Evolutionary conservation across 2,113 vertebrate species (phyloP), one percentile per base, ranked within the genome.

Genomic region (Gobius niger): DNA sequence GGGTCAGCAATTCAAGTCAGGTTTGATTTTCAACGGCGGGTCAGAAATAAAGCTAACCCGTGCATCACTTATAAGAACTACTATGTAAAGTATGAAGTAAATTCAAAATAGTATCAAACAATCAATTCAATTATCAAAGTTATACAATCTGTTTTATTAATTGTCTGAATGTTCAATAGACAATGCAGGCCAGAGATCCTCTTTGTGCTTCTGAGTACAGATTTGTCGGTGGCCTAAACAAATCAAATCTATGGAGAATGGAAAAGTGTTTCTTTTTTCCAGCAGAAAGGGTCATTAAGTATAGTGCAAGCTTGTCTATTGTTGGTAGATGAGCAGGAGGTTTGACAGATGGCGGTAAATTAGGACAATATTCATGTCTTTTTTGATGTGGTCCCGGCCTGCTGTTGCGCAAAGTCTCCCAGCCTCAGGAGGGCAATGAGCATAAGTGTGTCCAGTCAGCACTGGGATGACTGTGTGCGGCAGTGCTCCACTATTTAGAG

Each of bases 401-500:
- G 75, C 84, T 75, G 83, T 72, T 75, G 82, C 72, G 76, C 80
- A 86, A 75, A 76, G 81, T 80, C 77, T 84, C 24, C 7, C 76
- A 66, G 54, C 72, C 79, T 81, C 74, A 83, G 69, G 62, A 84
- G 86, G 85, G 79, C 80, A 76, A 73, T 70, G 46, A 68, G 82
- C 75, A 62, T 65, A 83, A 82, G 85, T 85, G 85, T 72, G 65
- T 77, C 81, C 65, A 83, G 78, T 84, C 88, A 87, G 82, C 78
- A 49, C 80, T 73, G 87, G 87, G 84, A 79, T 78, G 85, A 86
- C 82, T 86, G 83, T 81, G 70, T 83, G 73, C 72, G 87, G 87
- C 85, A 89, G 81, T 67, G 73, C 46, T 61, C 72, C 66, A 71
- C 84, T 86, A 87, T 87, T 91, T 87, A 85, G 86, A 89, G 89